Evolutionary conservation across 2,888 invertebrate species (phyloP), one percentile per base, ranked within the genome.

Genomic region (Plagodis dolabraria): DNA sequence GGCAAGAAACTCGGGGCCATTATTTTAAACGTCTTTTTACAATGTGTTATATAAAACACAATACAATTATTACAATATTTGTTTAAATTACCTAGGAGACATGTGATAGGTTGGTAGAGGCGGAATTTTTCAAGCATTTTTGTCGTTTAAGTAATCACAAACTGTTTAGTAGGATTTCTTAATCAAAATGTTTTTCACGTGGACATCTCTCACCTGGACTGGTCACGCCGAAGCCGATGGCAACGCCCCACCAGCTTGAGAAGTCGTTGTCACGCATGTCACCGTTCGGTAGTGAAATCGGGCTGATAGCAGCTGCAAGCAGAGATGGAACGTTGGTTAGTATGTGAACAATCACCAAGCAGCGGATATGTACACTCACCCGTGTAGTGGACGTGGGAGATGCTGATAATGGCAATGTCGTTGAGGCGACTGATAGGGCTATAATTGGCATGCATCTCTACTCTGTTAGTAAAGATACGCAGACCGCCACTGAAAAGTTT

Each of bases 181-280:
- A n/a, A n/a, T n/a, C n/a, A n/a, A n/a, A n/a, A n/a, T n/a, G n/a
- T n/a, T n/a, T n/a, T n/a, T n/a, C n/a, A n/a, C n/a, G n/a, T n/a
- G n/a, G n/a, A n/a, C n/a, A n/a, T n/a, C n/a, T 44, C 86, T 86
- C 11, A 43, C 82, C 45, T 62, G 85, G 83, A 7, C 77, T 75
- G 10, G 78, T 80, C 40, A 72, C 73, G 35, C 86, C 87, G 69
- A 78, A 86, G 36, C 86, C 86, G 5, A 82, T 80, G 7, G 85
- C 83, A 57, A 69, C 69, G 5, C 58, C 61, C 47, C 36, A 36
- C 36, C 34, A 33, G 10, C 80, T 81, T 2, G 47, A 78, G 64
- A 77, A 85, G 57, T 73, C 69, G 57, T 62, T 71, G 60, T 67
- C 69, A 8, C 71, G 64, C 55, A 66, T 0, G 85, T 78, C 22